Conservation (phyloP, 2,113 vertebrate species). For the Gallinago jamesoni region DNA sequence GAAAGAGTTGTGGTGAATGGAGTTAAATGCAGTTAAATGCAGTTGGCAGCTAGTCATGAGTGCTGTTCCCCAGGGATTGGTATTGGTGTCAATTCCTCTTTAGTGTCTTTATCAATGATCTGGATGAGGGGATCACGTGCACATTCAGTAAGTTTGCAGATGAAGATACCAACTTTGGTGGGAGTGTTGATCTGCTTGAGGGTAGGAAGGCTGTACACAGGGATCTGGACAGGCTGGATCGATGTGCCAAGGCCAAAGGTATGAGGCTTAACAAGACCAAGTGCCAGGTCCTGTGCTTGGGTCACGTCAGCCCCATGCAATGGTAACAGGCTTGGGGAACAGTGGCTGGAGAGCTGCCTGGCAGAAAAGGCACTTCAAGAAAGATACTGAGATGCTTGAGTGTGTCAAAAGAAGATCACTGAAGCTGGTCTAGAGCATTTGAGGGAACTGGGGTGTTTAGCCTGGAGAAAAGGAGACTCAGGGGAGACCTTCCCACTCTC, state of each 20-base stretch:
- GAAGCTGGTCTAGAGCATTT: neutral
- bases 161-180: neutral
- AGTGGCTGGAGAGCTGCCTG: neutral
- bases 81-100: neutral
- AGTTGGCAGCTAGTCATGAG: neutral
- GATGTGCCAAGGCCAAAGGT: neutral
- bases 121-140: too few species aligned
- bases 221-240: neutral
- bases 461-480: neutral
- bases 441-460: neutral
- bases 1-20: neutral
- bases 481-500: neutral
- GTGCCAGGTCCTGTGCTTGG: neutral
- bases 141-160: neutral
- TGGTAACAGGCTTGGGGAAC: neutral
- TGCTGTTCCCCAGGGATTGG: neutral
- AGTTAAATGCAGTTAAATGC: neutral
- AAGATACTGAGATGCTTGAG: neutral
- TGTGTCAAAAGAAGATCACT: neutral
- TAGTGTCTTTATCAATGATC: neutral
- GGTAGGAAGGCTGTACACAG: neutral
- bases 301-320: neutral
- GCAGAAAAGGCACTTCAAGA: neutral
- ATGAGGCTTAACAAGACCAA: neutral
- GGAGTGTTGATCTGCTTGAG: neutral